Evolutionary conservation across 2,113 vertebrate genomes (phyloP).

Genomic region (Notothenia coriiceps): DNA sequence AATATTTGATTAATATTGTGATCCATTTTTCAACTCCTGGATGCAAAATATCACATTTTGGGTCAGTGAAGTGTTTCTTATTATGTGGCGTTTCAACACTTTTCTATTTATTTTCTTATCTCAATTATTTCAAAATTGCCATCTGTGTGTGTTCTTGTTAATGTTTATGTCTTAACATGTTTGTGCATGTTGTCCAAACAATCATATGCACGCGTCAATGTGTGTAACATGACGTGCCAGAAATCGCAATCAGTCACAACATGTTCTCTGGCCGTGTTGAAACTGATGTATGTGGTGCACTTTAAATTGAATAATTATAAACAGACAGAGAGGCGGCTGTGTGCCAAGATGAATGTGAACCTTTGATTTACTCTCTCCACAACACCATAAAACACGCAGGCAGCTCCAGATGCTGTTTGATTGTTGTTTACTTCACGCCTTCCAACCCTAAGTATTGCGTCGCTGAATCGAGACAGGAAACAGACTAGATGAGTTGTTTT

Average conservation of each 20-base stretch:
- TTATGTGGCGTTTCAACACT: not conserved
- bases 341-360: constrained; percentile 46
- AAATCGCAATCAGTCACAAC: constrained; percentile 28
- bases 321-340: constrained; percentile 31
- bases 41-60: constrained; percentile 17
- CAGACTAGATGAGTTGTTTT: constrained; percentile 16
- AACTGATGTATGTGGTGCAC: constrained; percentile 8
- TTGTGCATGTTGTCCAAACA: not conserved
- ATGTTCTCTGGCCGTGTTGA: constrained; percentile 9
- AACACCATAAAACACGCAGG: constrained; percentile 50
- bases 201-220: constrained; percentile 8
- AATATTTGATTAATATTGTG: not conserved
- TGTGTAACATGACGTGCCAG: not conserved
- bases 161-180: not conserved
- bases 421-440: constrained; percentile 42
- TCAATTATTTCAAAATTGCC: not conserved
- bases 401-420: constrained; percentile 57
- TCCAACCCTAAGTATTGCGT: constrained; percentile 12
- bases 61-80: not conserved
- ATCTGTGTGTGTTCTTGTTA: too few species aligned
- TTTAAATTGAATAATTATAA: constrained; percentile 37
- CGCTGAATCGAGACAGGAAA: constrained; percentile 44
- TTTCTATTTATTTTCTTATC: not conserved
- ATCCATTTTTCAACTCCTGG: constrained; percentile 11
- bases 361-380: constrained; percentile 59